Evolutionary conservation across 2,797 vertebrate genomes (phyloP), one percentile per base, ranked within the genome.

Genomic region (Microchirus variegatus): DNA sequence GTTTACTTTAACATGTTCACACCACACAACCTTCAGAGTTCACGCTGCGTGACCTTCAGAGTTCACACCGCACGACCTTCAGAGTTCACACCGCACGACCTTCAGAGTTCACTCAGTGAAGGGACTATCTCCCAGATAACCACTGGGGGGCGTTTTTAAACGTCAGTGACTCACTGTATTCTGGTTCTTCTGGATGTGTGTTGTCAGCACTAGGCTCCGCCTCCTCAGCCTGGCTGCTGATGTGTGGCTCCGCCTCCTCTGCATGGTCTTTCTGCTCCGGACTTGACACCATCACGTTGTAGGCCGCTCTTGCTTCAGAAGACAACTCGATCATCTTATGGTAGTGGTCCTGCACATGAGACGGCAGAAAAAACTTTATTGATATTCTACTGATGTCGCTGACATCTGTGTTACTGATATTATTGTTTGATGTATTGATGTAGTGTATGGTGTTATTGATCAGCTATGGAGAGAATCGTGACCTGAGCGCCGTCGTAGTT

Each of bases 401-500:
- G 22, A 22, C 1, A 31, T 31, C 3, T 31, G 31, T 6, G 31
- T 31, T 8, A 31, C 8, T 31, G 31, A 31, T 31, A 31, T 31
- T 31, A 31, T 31, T 1, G 31, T 31, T 6, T 31, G 31, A 31
- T 31, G 31, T 31, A 31, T 31, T 31, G 31, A 31, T 31, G 31
- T n/a, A n/a, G n/a, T n/a, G n/a, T n/a, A n/a, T n/a, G n/a, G n/a
- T n/a, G n/a, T 26, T 5, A 26, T 26, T 26, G 31, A 31, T 8
- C 4, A 8, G 31, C 8, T 31, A 4, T 1, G 31, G 7, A 31
- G 31, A 31, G 31, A 8, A 63, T 10, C 2, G 93, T 90, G 75
- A 99, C 98, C 95, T 99, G 97, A 49, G 97, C 98, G 0, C 98
- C 98, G 13, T 99, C 97, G 0, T 98, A 99, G 88, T 97, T 99